These are phyloP conservation scores for Euphydryas editha DNA, from an alignment of 2,888 invertebrate species.

Conservation along the genomic window DNA sequence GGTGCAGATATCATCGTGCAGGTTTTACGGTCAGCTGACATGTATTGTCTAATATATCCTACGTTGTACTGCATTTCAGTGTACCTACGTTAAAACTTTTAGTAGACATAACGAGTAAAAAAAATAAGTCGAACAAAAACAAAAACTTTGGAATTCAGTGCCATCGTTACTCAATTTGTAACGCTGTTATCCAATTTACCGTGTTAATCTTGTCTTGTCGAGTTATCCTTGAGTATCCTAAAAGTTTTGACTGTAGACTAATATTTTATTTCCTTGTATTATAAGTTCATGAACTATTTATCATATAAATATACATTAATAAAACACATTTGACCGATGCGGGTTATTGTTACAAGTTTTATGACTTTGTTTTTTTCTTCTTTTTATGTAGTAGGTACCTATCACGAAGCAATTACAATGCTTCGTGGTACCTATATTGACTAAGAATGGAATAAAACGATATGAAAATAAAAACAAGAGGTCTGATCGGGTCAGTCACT, in stretches of 20 bases:
- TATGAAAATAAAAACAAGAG: constrained; percentile 42
- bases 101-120: not conserved
- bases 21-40: too few species aligned
- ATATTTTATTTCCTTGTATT: not conserved
- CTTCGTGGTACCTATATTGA: not conserved
- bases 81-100: not conserved
- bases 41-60: not conserved
- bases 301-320: not conserved
- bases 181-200: not conserved
- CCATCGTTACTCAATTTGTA: constrained; percentile 7
- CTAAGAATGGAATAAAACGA: constrained; percentile 6
- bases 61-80: not conserved
- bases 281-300: not conserved
- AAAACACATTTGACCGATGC: not conserved
- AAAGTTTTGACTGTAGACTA: not conserved
- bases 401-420: not conserved
- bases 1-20: too few species aligned
- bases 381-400: not conserved
- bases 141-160: constrained; percentile 4
- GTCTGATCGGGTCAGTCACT: constrained; percentile 42
- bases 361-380: not conserved
- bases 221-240: constrained; percentile 5
- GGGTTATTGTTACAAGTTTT: not conserved
- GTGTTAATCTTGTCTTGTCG: constrained; percentile 5
- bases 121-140: constrained; percentile 3